Base-by-base conservation (phyloP, 2,113 vertebrate species). In the Hylia prasina region DNA sequence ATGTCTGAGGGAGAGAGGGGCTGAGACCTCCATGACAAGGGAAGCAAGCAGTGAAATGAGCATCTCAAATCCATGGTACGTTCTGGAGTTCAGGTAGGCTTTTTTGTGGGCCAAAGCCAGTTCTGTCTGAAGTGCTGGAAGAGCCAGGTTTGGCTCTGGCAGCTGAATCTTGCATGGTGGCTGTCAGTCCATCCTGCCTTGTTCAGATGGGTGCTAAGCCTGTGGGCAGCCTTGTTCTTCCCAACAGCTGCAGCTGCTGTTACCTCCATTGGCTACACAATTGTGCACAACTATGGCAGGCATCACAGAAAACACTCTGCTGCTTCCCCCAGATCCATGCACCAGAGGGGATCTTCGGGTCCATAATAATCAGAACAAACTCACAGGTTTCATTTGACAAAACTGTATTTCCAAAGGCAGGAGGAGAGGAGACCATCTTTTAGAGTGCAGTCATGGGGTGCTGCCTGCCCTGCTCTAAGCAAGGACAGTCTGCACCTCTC, bases 181-280 rank as follows among this genome's bases (percentile, higher is more conserved):
- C 30, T 93, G 40, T 18, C 5, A 8, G 47, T 40, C 19, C 8
- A 7, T 56, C 54, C 63, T 22, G 18, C 25, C 14, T 33, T 37
- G 15, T 10, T 81, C 48, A 18, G 27, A 6, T 42, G 47, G 10
- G 1, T 60, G 22, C 50, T 57, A n/a, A n/a, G n/a, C 37, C 23
- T 56, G 6, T n/a, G 30, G 15, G 19, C 25, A 22, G 16, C n/a
- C 13, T 15, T 28, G 1, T 2, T 58, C 16, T 6, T 42, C 30
- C 37, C 30, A 5, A 0, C 2, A 15, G 33, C 4, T 48, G 31
- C 19, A 45, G 28, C 21, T 61, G n/a, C 61, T 48, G 4, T 37
- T 14, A 2, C 25, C 33, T 50, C 25, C 22, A 9, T 2, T n/a
- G 30, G 6, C 51, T 47, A 6, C 7, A 9, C 9, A 40, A 0